Percentiles rank a stretch among this genome's conserved stretches.
Evolutionary conservation across 1,140 invertebrate species (phyloP).

Genomic region (Planococcus citri): DNA sequence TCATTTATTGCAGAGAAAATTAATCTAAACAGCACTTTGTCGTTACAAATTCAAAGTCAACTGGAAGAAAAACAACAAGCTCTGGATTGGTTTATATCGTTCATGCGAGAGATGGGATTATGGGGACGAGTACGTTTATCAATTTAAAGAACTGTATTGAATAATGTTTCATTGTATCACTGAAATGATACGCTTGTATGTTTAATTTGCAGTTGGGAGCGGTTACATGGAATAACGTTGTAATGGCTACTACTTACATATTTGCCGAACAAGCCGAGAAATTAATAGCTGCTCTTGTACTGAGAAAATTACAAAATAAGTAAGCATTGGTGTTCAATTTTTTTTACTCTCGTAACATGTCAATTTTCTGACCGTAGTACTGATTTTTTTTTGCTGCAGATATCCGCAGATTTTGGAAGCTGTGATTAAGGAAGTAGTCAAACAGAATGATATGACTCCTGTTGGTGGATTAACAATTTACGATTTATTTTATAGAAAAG

Average conservation of each 20-base stretch:
- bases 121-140: constrained; percentile 51
- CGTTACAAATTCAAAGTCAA: constrained; percentile 69
- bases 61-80: constrained; percentile 74
- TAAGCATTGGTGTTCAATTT: constrained; percentile 31
- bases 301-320: constrained; percentile 49
- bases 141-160: not conserved
- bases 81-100: constrained; percentile 55
- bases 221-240: constrained; percentile 42
- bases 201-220: constrained; percentile 37
- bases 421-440: constrained; percentile 46
- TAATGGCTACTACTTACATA: constrained; percentile 50
- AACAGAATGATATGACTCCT: constrained; percentile 35
- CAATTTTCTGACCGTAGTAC: not conserved
- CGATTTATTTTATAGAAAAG: constrained; percentile 59
- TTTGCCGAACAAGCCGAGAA: constrained; percentile 61
- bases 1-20: not conserved
- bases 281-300: constrained; percentile 54
- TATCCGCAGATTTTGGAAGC: constrained; percentile 38
- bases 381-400: constrained; percentile 26
- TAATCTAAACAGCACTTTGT: constrained; percentile 29
- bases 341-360: not conserved
- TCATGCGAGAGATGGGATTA: constrained; percentile 60
- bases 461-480: constrained; percentile 46
- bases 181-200: constrained; percentile 30
- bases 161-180: not conserved